Evolutionary conservation across 2,797 vertebrate genomes (phyloP).

Genomic region (Molossus alvarezi): DNA sequence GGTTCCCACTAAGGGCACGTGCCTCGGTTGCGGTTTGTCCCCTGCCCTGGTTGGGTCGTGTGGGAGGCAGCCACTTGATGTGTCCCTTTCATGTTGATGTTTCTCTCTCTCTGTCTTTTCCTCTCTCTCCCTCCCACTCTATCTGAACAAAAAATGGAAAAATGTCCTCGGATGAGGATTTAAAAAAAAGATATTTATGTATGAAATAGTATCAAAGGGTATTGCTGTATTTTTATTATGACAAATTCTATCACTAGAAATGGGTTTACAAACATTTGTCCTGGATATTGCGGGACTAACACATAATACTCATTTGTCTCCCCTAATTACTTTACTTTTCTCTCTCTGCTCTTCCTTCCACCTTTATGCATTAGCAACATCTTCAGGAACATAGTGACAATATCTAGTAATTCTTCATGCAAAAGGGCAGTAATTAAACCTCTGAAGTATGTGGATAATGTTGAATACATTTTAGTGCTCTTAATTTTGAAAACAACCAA

Average conservation of each 20-base stretch:
- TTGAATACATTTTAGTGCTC: conserved; percentile 15
- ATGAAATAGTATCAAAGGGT: background rate
- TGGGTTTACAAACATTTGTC: conserved; percentile 29
- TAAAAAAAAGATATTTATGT: background rate
- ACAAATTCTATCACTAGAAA: conserved; percentile 46
- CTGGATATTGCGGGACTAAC: background rate
- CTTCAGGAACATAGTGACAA: background rate
- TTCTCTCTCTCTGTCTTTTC: no score
- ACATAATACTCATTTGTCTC: background rate
- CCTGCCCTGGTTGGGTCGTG: no score
- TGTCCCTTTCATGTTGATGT: no score
- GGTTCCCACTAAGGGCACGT: no score
- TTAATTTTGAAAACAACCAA: conserved; percentile 37
- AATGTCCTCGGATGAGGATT: no score
- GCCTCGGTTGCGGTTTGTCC: no score
- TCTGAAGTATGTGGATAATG: background rate
- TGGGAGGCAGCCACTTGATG: no score
- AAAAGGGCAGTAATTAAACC: background rate
- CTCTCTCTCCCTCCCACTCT: no score
- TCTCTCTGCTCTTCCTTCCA: background rate
- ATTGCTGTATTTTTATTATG: conserved; percentile 10
- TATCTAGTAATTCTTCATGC: background rate
- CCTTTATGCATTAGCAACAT: background rate
- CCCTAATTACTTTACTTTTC: background rate
- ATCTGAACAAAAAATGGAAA: no score